These are phyloP conservation scores for Thinocorus orbignyianus DNA, from an alignment of 2,113 vertebrate species.

Conservation along the genomic window DNA sequence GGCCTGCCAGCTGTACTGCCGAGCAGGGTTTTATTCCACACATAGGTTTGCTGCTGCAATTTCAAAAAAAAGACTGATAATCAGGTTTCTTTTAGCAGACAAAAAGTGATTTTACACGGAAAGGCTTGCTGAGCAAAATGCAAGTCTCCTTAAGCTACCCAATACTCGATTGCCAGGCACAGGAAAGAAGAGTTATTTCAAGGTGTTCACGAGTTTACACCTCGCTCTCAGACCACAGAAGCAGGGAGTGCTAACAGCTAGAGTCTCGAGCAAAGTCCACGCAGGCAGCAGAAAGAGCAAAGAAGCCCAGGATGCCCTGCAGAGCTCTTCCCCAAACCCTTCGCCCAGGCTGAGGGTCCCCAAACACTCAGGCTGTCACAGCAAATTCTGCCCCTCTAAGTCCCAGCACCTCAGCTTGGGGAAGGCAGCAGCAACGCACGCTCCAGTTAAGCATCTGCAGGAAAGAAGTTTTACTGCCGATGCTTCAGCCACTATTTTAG, in stretches of 20 bases:
- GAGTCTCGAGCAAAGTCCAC: background rate
- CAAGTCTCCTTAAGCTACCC: background rate
- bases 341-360: background rate
- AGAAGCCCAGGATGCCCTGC: background rate
- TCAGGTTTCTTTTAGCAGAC: background rate
- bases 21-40: background rate
- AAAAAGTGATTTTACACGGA: background rate
- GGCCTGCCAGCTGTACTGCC: background rate
- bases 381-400: background rate
- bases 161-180: background rate
- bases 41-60: background rate
- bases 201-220: background rate
- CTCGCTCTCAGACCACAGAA: background rate
- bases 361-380: fast-evolving
- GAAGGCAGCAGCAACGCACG: background rate
- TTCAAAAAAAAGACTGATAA: background rate
- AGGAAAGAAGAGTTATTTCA: background rate
- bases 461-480: background rate
- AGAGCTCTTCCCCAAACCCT: background rate
- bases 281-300: background rate
- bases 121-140: background rate
- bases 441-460: fast-evolving
- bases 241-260: background rate
- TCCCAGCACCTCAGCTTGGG: background rate
- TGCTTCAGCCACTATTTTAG: background rate